A percentile compares a stretch with the other conserved stretches of the same genome.
Conservation (phyloP, 2,888 invertebrate genomes). For the Teinopalpus imperialis region DNA sequence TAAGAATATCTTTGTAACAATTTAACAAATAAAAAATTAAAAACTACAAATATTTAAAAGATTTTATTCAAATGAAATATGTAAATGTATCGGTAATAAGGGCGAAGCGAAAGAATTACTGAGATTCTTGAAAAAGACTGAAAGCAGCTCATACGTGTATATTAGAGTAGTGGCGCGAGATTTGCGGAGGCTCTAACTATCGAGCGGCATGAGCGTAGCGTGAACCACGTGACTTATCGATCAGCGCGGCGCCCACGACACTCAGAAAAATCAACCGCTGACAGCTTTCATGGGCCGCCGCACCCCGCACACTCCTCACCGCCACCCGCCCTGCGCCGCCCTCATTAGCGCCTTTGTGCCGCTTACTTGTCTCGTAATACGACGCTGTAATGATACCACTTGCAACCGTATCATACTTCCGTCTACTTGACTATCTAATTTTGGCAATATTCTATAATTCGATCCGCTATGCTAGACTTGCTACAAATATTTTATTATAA, state of each 20-base stretch:
- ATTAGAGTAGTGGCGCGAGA: slow-evolving; percentile 65
- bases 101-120: slow-evolving; percentile 26
- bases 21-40: no score
- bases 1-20: no score
- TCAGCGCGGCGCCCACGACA: slow-evolving; percentile 77
- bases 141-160: slow-evolving; percentile 34
- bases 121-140: slow-evolving; percentile 34
- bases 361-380: slow-evolving; percentile 77
- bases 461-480: slow-evolving; percentile 23
- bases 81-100: background rate
- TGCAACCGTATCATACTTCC: slow-evolving; percentile 57
- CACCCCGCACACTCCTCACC: slow-evolving; percentile 39
- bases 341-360: slow-evolving; percentile 80
- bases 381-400: slow-evolving; percentile 72
- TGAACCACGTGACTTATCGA: slow-evolving; percentile 80
- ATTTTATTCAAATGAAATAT: no score
- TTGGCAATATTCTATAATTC: slow-evolving; percentile 29
- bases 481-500: slow-evolving; percentile 30
- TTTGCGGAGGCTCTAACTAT: slow-evolving; percentile 64
- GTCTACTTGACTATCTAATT: slow-evolving; percentile 34
- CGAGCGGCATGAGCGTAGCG: slow-evolving; percentile 55
- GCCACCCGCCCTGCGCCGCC: slow-evolving; percentile 47
- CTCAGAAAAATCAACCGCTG: slow-evolving; percentile 82
- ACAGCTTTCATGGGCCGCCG: slow-evolving; percentile 75
- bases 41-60: no score